Evolutionary conservation across 2,888 invertebrate species (phyloP), one percentile per base, ranked within the genome.

Genomic region (Abrostola tripartita): DNA sequence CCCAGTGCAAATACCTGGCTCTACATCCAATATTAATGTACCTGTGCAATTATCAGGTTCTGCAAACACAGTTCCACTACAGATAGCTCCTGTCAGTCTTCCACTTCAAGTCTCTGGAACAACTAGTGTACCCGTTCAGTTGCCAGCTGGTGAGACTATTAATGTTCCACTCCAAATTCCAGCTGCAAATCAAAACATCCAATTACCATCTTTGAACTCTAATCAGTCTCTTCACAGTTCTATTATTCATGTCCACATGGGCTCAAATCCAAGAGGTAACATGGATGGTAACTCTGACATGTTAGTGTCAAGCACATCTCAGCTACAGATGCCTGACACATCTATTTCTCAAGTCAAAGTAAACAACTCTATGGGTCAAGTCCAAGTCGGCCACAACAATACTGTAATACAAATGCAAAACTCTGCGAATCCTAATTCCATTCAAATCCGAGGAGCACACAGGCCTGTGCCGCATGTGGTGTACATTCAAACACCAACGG

Each of bases 401-500:
- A 77, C 87, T 52, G 82, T 93, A 52, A 86, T 94, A 59, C 94
- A 94, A 84, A 91, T 93, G 66, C 93, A 93, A 35, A 93, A 84
- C 76, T 86, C 93, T 11, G 81, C 88, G 14, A 91, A 85, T 61
- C 64, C 78, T 62, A 93, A 90, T 79, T 86, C 94, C 2, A 90
- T 94, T 71, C 94, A 94, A 78, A 77, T 94, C 59, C 80, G 95
- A 59, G 90, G 91, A 36, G 71, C 89, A 0, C 81, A 87, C 0
- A 85, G 95, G 62, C 85, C 93, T 49, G 89, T 95, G 73, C 90
- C 96, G n/a, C 96, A 95, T 76, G 91, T 96, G 73, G 95, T 96
- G 44, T 96, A 96, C 79, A 95, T 96, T 61, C 96, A 96, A 84
- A 95, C 95, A 36, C 94, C 95, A 0, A 90, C 93, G 12, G 95